phyloP scores from a whole-genome alignment of 2,888 invertebrate species.

The Lumbricus terrestris region DNA sequence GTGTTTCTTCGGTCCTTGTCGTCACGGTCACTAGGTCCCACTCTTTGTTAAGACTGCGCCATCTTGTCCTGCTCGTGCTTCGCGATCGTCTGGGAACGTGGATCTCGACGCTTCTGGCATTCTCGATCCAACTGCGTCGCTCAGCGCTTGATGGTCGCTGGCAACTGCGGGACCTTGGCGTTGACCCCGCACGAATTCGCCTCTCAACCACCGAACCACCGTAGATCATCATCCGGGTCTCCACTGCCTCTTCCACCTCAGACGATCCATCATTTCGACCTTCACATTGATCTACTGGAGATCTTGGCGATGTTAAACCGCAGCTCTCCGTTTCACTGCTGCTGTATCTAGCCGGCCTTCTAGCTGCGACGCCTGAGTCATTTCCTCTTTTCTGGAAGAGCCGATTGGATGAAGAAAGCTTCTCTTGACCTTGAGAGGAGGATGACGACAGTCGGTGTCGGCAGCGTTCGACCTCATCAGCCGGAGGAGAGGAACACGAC shows the following conservation, averaged over 20 bases:
- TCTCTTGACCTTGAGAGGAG: neutral
- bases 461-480: neutral
- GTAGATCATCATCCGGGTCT: no score
- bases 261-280: neutral
- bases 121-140: neutral
- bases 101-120: slow-evolving; percentile 22
- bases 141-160: neutral
- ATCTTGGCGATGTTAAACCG: neutral
- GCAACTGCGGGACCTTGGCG: neutral
- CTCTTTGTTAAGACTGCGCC: slow-evolving; percentile 17
- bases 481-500: neutral
- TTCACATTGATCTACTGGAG: neutral
- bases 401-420: neutral
- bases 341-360: neutral
- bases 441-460: neutral
- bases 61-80: neutral
- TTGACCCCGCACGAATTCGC: neutral
- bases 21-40: slow-evolving; percentile 18
- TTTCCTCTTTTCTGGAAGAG: neutral
- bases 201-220: neutral
- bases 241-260: neutral
- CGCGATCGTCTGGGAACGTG: slow-evolving; percentile 16
- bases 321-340: neutral
- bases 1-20: slow-evolving; percentile 24
- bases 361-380: neutral